Evolutionary conservation across 1,140 invertebrate genomes (phyloP).

Genomic region (Drosophila serrata): DNA sequence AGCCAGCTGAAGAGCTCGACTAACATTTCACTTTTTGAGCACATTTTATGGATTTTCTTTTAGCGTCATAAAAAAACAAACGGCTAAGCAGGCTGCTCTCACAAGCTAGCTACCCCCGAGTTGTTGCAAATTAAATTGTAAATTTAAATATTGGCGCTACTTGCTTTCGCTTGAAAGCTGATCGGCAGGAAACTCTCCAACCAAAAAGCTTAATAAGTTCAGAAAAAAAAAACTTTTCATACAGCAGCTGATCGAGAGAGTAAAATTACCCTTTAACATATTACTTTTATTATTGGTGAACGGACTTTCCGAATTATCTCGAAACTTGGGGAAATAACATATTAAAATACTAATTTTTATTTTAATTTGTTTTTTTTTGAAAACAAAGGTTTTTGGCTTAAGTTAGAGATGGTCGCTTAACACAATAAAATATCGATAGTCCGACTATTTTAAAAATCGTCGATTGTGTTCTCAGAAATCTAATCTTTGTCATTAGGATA

Average conservation of each 20-base stretch:
- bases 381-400: too few relatives aligned
- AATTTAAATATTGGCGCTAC: constrained; percentile 8
- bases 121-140: constrained; percentile 1
- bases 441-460: too few relatives aligned
- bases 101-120: not conserved
- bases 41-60: constrained; percentile 33
- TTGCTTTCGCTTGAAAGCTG: not conserved
- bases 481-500: too few relatives aligned
- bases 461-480: too few relatives aligned
- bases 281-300: too few relatives aligned
- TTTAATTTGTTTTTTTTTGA: too few relatives aligned
- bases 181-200: constrained; percentile 5
- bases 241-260: not conserved
- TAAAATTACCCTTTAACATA: too few relatives aligned
- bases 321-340: too few relatives aligned
- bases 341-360: too few relatives aligned
- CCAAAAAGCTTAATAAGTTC: not conserved
- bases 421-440: too few relatives aligned
- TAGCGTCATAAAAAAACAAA: constrained; percentile 20
- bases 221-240: not conserved
- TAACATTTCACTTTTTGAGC: constrained; percentile 62
- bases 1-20: constrained; percentile 22
- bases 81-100: not conserved
- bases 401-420: too few relatives aligned
- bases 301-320: too few relatives aligned